A percentile compares a stretch with the other conserved stretches of the same genome.
phyloP scores from a whole-genome alignment of 2,888 invertebrate genomes.

The Mechanitis mazaeus region DNA sequence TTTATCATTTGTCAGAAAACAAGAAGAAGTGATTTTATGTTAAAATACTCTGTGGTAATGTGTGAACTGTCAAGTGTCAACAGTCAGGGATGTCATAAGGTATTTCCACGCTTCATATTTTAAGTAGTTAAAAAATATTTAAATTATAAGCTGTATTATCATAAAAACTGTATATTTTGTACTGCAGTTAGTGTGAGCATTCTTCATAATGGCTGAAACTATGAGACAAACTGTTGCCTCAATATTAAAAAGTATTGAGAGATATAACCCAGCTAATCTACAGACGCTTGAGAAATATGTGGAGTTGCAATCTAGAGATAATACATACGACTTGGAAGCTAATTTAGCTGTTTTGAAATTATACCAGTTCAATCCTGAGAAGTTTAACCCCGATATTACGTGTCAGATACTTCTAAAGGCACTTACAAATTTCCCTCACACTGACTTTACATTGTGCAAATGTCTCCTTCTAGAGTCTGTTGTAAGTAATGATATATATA shows the following conservation, averaged over 20 bases:
- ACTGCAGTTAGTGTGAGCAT: too few species aligned
- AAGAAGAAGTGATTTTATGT: too few species aligned
- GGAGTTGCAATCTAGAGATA: slow-evolving; percentile 93
- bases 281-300: slow-evolving; percentile 94
- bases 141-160: too few species aligned
- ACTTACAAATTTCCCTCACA: slow-evolving; percentile 96
- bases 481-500: slow-evolving; percentile 41
- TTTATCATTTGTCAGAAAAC: too few species aligned
- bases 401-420: slow-evolving; percentile 95
- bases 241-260: slow-evolving; percentile 94
- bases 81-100: background rate
- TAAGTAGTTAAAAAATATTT: too few species aligned
- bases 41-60: too few species aligned
- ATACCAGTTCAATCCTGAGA: slow-evolving; percentile 96
- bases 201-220: slow-evolving; percentile 81
- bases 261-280: slow-evolving; percentile 98
- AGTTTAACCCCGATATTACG: slow-evolving; percentile 89
- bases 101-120: too few species aligned
- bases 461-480: slow-evolving; percentile 89
- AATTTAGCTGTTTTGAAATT: slow-evolving; percentile 97
- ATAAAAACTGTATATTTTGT: too few species aligned
- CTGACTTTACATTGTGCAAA: slow-evolving; percentile 98
- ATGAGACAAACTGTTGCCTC: slow-evolving; percentile 91
- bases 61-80: slow-evolving; percentile 2
- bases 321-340: slow-evolving; percentile 97